Evolutionary conservation across 2,888 invertebrate species (phyloP).

Genomic region (Lissocephala sabroskyi): DNA sequence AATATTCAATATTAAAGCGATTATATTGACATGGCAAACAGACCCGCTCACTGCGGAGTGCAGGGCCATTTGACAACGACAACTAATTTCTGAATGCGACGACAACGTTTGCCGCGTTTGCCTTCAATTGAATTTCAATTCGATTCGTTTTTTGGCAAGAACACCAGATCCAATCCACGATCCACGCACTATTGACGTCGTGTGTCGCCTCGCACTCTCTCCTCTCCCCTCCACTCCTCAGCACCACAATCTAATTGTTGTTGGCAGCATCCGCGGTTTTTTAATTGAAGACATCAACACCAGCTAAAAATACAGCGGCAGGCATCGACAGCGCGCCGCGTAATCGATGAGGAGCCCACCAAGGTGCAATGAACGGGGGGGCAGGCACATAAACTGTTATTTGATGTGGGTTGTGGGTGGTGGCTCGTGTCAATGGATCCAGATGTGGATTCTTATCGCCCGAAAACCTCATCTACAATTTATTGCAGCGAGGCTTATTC

Average conservation of each 20-base stretch:
- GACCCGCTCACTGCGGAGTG: too few species aligned
- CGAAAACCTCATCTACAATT: too few species aligned
- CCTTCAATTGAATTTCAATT: neutral
- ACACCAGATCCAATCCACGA: neutral
- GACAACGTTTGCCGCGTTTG: too few species aligned
- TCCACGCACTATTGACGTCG: constrained; percentile 5
- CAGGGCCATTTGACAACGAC: too few species aligned
- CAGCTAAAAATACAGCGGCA: constrained; percentile 48
- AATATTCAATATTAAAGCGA: constrained; percentile 69
- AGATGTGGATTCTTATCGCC: too few species aligned
- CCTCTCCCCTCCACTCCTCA: constrained; percentile 34
- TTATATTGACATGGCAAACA: constrained; percentile 61
- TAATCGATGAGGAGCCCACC: constrained; percentile 34
- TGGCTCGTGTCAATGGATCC: neutral
- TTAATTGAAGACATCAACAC: constrained; percentile 72
- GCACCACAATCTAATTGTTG: constrained; percentile 60
- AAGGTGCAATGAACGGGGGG: constrained; percentile 21
- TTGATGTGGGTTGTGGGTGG: constrained; percentile 44
- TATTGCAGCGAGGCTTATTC: too few species aligned
- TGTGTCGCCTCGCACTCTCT: constrained; percentile 45
- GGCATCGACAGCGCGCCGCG: constrained; percentile 10
- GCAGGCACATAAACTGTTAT: constrained; percentile 54
- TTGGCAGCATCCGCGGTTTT: constrained; percentile 60
- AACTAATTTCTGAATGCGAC: too few species aligned
- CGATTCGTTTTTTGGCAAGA: constrained; percentile 1